phyloP scores from a whole-genome alignment of 1,140 invertebrate genomes.

The Drosophila pandora region DNA sequence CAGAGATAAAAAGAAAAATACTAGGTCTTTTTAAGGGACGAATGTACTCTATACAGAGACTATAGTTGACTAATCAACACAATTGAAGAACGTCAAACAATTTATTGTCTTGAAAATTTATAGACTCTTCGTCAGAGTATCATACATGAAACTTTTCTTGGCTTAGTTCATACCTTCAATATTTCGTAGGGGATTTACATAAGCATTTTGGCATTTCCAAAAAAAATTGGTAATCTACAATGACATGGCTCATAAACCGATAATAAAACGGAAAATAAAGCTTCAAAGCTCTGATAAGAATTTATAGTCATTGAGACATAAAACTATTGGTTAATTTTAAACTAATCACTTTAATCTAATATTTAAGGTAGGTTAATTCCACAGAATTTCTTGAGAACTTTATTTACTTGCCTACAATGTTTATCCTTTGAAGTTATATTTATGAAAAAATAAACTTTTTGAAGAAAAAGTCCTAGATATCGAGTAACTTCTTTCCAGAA shows the following conservation, averaged over 20 bases:
- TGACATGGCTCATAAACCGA: background rate
- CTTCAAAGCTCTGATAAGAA: constrained; percentile 3
- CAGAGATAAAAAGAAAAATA: background rate
- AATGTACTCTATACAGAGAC: background rate
- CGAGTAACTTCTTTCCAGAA: too few relatives aligned
- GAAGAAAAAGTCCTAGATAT: too few relatives aligned
- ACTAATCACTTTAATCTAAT: background rate
- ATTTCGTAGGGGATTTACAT: constrained; percentile 24
- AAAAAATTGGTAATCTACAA: background rate
- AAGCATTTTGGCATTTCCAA: background rate
- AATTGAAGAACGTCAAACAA: background rate
- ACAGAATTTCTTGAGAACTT: background rate
- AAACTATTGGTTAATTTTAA: background rate
- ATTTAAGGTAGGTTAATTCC: background rate
- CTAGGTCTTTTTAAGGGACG: background rate
- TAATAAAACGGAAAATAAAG: background rate
- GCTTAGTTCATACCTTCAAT: background rate
- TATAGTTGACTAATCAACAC: background rate
- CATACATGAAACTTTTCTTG: background rate
- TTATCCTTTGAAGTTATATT: too few relatives aligned
- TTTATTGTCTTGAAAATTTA: too few relatives aligned
- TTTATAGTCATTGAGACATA: background rate
- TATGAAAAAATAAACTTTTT: too few relatives aligned
- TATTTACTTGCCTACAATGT: too few relatives aligned
- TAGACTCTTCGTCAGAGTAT: too few relatives aligned